Percentiles rank a stretch among this genome's conserved stretches.
Conservation (phyloP, 2,797 vertebrate genomes). For the Spinus olivaceus region DNA sequence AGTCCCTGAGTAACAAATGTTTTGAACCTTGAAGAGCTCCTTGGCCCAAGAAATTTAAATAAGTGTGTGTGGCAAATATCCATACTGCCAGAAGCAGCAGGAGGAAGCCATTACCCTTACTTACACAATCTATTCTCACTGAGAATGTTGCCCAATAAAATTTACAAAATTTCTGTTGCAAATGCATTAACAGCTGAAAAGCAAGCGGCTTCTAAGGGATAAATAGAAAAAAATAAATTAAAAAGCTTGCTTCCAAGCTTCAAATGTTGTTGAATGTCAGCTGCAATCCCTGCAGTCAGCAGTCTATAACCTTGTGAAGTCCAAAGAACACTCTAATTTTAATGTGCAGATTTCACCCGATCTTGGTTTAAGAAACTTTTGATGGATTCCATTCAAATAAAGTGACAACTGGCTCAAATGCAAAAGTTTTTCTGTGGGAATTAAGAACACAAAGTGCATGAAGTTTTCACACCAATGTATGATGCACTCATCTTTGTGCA, state of each 20-base stretch:
- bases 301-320: slow-evolving; percentile 75
- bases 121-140: slow-evolving; percentile 66
- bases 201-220: slow-evolving; percentile 57
- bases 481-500: neutral
- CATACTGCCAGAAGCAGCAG: slow-evolving; percentile 54
- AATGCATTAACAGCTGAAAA: slow-evolving; percentile 75
- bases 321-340: slow-evolving; percentile 61
- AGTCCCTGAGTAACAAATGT: neutral
- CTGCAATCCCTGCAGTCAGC: slow-evolving; percentile 63
- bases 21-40: neutral
- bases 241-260: slow-evolving; percentile 53
- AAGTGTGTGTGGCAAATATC: neutral
- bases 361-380: slow-evolving; percentile 59
- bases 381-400: slow-evolving; percentile 9
- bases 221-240: slow-evolving; percentile 66
- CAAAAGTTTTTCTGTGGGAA: neutral
- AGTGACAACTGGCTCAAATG: neutral
- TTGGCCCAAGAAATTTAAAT: slow-evolving; percentile 21
- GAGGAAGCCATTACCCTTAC: slow-evolving; percentile 67
- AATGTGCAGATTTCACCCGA: slow-evolving; percentile 50
- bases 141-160: slow-evolving; percentile 77
- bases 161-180: slow-evolving; percentile 78
- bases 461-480: neutral
- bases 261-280: slow-evolving; percentile 57
- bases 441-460: neutral